Conservation (phyloP, 2,113 vertebrate genomes). For the Eulacestoma nigropectus region DNA sequence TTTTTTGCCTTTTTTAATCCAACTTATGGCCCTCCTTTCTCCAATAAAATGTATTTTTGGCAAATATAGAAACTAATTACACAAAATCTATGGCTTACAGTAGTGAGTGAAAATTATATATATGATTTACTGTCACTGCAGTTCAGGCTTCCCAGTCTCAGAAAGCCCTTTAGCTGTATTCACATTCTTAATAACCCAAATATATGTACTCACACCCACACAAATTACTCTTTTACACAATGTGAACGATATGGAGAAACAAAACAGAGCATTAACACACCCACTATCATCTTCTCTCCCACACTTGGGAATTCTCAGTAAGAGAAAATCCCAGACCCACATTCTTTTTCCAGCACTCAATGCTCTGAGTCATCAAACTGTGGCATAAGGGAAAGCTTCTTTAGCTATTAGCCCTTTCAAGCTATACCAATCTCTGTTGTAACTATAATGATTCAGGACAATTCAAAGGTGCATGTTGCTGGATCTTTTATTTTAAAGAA, state of each 20-base stretch:
- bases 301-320: not conserved
- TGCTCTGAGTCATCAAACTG: not conserved
- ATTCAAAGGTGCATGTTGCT: not conserved
- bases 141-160: not conserved
- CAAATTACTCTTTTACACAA: not conserved
- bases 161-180: not conserved
- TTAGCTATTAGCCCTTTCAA: not conserved
- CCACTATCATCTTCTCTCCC: not conserved
- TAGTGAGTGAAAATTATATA: not conserved
- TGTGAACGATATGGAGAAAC: not conserved
- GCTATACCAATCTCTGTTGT: not conserved
- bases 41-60: not conserved
- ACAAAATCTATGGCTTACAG: not conserved
- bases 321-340: not conserved
- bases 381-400: not conserved
- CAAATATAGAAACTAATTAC: not conserved
- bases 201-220: not conserved
- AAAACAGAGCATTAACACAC: not conserved
- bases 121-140: not conserved
- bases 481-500: not conserved
- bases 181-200: not conserved
- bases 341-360: not conserved
- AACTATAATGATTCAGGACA: not conserved
- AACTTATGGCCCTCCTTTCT: accelerated
- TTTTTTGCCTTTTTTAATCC: not conserved